Percentiles rank a stretch among this genome's conserved stretches.
phyloP scores from a whole-genome alignment of 2,888 invertebrate species.

The Torymus texanus region DNA sequence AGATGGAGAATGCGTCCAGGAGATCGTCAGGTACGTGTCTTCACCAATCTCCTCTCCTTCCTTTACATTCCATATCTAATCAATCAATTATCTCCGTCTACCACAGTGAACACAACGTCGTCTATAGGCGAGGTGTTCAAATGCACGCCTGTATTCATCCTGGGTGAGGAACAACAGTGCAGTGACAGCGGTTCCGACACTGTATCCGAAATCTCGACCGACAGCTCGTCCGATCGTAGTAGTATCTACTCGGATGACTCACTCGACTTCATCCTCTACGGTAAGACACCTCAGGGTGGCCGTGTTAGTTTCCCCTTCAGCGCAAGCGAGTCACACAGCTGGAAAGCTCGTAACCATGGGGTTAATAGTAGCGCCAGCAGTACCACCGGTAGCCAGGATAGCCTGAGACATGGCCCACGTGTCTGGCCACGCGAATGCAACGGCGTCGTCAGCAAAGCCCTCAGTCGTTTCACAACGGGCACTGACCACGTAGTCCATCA shows the following conservation, averaged over 20 bases:
- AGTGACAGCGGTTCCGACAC: conserved; percentile 76
- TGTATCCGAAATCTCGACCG: conserved; percentile 76
- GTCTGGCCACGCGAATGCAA: conserved; percentile 75
- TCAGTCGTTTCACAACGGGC: conserved; percentile 73
- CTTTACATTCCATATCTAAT: not conserved
- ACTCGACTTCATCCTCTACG: conserved; percentile 74
- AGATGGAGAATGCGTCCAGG: conserved; percentile 46
- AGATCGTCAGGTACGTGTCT: conserved; percentile 47
- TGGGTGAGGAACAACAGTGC: conserved; percentile 73
- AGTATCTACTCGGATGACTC: conserved; percentile 77
- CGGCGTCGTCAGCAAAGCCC: conserved; percentile 75
- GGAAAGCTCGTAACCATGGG: conserved; percentile 51
- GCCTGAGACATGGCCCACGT: conserved; percentile 56
- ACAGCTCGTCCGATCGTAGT: conserved; percentile 76
- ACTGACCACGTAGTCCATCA: conserved; percentile 31
- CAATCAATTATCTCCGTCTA: not conserved
- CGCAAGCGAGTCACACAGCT: conserved; percentile 66
- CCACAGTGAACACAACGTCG: conserved; percentile 54
- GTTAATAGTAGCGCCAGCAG: not conserved
- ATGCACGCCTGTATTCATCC: conserved; percentile 74
- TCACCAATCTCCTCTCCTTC: not conserved
- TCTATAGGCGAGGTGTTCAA: conserved; percentile 74
- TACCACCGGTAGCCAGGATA: not conserved
- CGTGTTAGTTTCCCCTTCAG: conserved; percentile 72
- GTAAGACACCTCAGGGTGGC: conserved; percentile 68